Evolutionary conservation across 2,113 vertebrate species (phyloP), one percentile per base, ranked within the genome.

Genomic region (Camelus dromedarius): DNA sequence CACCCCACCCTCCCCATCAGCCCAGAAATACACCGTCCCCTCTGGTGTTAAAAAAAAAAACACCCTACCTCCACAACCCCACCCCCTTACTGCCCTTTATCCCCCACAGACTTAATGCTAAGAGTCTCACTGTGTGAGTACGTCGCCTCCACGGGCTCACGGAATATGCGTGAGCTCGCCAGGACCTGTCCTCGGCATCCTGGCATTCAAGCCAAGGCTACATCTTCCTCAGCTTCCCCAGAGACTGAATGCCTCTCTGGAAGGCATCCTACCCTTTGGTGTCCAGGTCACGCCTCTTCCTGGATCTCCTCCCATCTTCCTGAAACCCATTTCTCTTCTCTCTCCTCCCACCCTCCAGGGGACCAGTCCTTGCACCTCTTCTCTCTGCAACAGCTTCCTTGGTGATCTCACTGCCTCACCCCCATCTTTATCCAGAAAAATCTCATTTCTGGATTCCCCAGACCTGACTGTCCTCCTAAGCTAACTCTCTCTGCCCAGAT

Each of bases 261-360:
- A 52, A 89, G 42, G 46, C 14, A 38, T 30, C 77, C 52, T 87
- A 72, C 64, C 20, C 73, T 42, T 76, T 58, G 19, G 19, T 72
- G 48, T 69, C 62, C 58, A 42, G 85, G 80, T 46, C 42, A 62
- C 48, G 35, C 60, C 81, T 96, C 81, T 86, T 72, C 77, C 80
- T 67, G 16, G 54, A 19, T 75, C 35, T 32, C 42, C 14, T 67
- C 28, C 67, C 28, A 58, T 48, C 77, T 75, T 93, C 76, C 75
- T 75, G n/a, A 62, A 87, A 26, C 64, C 64, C n/a, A 64, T 60
- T 95, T 48, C 56, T 82, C n/a, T 64, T 93, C 46, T 70, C 81
- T 28, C 64, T 96, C 62, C 12, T 92, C 52, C 16, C 28, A 28
- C 1, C 2, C 24, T 46, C 26, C 38, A 42, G 56, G 66, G 26